Evolutionary conservation across 2,888 invertebrate species (phyloP), one percentile per base, ranked within the genome.

Genomic region (Aspidiotus rigidus): DNA sequence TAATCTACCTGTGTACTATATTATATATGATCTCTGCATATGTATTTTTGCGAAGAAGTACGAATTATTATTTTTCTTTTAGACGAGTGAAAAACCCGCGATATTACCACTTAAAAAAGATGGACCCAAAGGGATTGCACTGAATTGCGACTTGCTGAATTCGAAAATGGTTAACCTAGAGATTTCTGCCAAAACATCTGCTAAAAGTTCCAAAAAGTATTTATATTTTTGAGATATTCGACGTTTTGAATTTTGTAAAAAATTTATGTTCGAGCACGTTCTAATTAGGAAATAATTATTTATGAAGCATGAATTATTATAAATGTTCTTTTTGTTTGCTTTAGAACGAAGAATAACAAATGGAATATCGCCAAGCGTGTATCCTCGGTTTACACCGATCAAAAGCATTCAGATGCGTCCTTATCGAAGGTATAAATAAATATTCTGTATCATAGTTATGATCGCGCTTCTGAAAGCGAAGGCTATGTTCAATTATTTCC

Each of bases 41-140:
- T n/a, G n/a, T 53, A n/a, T 53, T n/a, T 53, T 53, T 53, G 13
- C 15, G 2, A 5, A n/a, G 2, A 9, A 28, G 28, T 28, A 28
- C 28, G 40, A 60, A 42, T 62, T 62, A 54, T 53, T 63, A 53
- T 28, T 15, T 13, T 56, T 15, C 40, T 60, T 57, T n/a, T 44
- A 67, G 67, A 28, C 16, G 11, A 49, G 60, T 39, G n/a, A 49
- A 6, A 40, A 67, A 39, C 67, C 67, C 28, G 28, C 28, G 11
- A 49, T 44, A 7, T 59, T 44, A 59, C 60, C 55, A 15, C 16
- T 13, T 41, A 28, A 42, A 6, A 56, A n/a, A 5, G 57, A 41
- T 8, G 17, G 16, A 57, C 42, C 40, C 6, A 64, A 16, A 8
- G 57, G 13, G 17, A 3, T 8, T 8, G 56, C 9, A n/a, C 15